Conservation (phyloP, 2,113 vertebrate species). For the Dasyurus viverrinus region DNA sequence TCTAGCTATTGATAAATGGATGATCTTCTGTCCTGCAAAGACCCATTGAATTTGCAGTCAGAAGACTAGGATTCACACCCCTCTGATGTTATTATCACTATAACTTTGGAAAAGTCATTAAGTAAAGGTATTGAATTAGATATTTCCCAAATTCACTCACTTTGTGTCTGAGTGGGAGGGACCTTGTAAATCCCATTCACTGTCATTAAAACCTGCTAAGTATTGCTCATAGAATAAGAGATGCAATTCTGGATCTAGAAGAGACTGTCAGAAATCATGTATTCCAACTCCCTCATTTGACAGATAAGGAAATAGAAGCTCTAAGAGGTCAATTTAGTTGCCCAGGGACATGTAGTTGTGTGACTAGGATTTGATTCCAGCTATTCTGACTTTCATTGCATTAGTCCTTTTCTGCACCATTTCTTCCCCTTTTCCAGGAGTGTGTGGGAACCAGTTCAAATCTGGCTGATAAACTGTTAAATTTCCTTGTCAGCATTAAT, state of each 20-base stretch:
- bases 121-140: neutral
- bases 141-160: neutral
- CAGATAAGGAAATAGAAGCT: neutral
- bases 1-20: neutral
- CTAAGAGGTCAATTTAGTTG: neutral
- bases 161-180: neutral
- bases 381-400: neutral
- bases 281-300: neutral
- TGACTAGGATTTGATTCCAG: neutral
- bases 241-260: neutral
- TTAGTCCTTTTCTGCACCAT: neutral
- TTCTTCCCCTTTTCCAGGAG: neutral
- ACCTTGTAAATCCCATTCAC: neutral
- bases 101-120: neutral
- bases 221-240: neutral
- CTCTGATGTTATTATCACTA: neutral
- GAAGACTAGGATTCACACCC: neutral
- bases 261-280: neutral
- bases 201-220: neutral
- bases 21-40: neutral
- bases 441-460: neutral
- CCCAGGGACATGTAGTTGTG: neutral
- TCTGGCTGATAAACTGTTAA: neutral
- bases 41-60: neutral
- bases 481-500: neutral